A percentile compares a stretch with the other conserved stretches of the same genome.
phyloP scores from a whole-genome alignment of 2,797 vertebrate species.

The Coracias cyanogaster region DNA sequence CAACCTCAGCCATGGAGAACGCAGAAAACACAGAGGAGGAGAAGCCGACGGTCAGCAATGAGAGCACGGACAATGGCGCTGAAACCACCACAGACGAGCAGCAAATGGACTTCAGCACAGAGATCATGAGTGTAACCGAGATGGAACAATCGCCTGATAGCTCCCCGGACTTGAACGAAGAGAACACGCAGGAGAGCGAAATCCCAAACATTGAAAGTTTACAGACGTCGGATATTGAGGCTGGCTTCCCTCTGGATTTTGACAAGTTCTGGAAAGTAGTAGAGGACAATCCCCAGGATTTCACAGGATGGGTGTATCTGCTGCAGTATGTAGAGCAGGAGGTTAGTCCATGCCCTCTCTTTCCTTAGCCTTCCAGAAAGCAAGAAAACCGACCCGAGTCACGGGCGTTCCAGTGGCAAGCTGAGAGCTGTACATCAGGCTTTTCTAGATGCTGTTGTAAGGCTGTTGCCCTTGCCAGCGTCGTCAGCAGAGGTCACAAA shows the following conservation, averaged over 20 bases:
- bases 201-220: conserved; percentile 68
- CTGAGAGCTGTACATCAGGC: neutral
- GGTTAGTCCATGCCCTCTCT: conserved; percentile 79
- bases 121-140: conserved; percentile 83
- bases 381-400: no score
- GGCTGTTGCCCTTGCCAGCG: neutral
- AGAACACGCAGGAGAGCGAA: conserved; percentile 81
- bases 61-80: conserved; percentile 22
- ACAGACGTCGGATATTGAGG: conserved; percentile 64
- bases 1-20: conserved; percentile 72
- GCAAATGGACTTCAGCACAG: conserved; percentile 77
- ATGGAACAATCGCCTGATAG: conserved; percentile 82
- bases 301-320: conserved; percentile 96
- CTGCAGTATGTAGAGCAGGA: conserved; percentile 97
- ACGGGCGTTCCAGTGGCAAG: rapidly evolving
- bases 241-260: conserved; percentile 88
- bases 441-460: neutral
- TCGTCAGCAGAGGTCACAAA: neutral
- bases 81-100: conserved; percentile 54
- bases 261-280: conserved; percentile 93
- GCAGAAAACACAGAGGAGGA: conserved; percentile 63
- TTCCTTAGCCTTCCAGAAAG: neutral
- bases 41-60: conserved; percentile 47
- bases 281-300: conserved; percentile 94
- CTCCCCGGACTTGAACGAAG: conserved; percentile 83